Percentiles rank a stretch among this genome's conserved stretches.
Evolutionary conservation across 2,797 vertebrate species (phyloP).

Genomic region (Spea hammondii): DNA sequence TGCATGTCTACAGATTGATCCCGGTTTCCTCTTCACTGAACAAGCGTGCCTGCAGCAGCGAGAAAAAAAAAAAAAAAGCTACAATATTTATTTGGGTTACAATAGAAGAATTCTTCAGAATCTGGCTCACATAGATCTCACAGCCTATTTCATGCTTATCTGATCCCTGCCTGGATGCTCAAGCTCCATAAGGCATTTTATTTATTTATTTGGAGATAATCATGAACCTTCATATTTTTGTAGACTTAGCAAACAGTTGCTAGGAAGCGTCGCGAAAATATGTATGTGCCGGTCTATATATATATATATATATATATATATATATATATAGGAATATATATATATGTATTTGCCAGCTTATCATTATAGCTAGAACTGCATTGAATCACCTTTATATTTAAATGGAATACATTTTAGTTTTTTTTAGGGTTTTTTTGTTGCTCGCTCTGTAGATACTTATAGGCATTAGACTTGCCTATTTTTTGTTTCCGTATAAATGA

Average conservation of each 20-base stretch:
- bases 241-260: conserved; percentile 44
- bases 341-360: background rate
- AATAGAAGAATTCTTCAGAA: conserved; percentile 32
- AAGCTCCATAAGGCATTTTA: conserved; percentile 39
- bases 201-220: conserved; percentile 33
- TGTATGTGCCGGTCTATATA: conserved; percentile 49
- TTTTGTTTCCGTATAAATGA: conserved; percentile 61
- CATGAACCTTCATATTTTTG: conserved; percentile 38
- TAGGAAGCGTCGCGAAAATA: conserved; percentile 50
- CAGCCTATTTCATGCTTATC: conserved; percentile 45
- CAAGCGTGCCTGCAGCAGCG: conserved; percentile 37
- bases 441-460: conserved; percentile 28
- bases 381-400: conserved; percentile 14
- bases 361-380: background rate
- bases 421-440: conserved; percentile 58
- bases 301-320: background rate
- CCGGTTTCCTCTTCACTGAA: conserved; percentile 22
- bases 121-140: conserved; percentile 29
- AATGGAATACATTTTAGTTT: conserved; percentile 55
- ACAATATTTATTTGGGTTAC: conserved; percentile 32
- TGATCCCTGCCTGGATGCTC: conserved; percentile 37
- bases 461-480: conserved; percentile 57
- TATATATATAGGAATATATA: background rate
- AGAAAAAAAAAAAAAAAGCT: background rate
- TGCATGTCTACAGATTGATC: conserved; percentile 26